Conservation (phyloP, 2,888 invertebrate genomes). For the Scrobipalpa atriplicella region DNA sequence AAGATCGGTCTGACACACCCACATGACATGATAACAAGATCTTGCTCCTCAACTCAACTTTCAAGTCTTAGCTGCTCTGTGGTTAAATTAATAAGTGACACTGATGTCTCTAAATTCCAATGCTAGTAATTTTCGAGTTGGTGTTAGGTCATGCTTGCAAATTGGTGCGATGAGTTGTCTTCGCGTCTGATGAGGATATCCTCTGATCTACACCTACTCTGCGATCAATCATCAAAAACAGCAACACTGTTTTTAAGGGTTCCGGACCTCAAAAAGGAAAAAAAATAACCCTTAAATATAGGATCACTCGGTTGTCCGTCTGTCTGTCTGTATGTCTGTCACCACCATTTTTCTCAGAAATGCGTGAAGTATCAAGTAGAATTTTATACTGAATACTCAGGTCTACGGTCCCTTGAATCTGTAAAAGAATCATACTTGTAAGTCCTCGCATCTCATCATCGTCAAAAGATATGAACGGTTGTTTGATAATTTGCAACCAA, state of each 20-base stretch:
- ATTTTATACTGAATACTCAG: too few relatives aligned
- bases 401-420: too few relatives aligned
- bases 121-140: conserved; percentile 15
- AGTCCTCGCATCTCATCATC: too few relatives aligned
- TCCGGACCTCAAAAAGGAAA: not conserved
- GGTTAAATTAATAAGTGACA: not conserved
- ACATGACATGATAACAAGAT: not conserved
- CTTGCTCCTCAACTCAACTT: not conserved
- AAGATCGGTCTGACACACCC: not conserved
- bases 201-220: conserved; percentile 66
- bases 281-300: too few relatives aligned
- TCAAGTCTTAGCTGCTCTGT: not conserved
- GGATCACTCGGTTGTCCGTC: too few relatives aligned
- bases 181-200: conserved; percentile 75
- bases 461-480: too few relatives aligned
- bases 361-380: too few relatives aligned
- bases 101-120: conserved; percentile 8
- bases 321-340: too few relatives aligned
- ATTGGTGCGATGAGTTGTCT: conserved; percentile 72
- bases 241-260: not conserved
- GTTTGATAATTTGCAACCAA: too few relatives aligned
- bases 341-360: too few relatives aligned
- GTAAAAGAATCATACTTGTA: too few relatives aligned
- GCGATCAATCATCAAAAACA: conserved; percentile 49
- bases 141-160: conserved; percentile 65